phyloP scores from a whole-genome alignment of 2,113 vertebrate species.

The Hypomesus transpacificus region DNA sequence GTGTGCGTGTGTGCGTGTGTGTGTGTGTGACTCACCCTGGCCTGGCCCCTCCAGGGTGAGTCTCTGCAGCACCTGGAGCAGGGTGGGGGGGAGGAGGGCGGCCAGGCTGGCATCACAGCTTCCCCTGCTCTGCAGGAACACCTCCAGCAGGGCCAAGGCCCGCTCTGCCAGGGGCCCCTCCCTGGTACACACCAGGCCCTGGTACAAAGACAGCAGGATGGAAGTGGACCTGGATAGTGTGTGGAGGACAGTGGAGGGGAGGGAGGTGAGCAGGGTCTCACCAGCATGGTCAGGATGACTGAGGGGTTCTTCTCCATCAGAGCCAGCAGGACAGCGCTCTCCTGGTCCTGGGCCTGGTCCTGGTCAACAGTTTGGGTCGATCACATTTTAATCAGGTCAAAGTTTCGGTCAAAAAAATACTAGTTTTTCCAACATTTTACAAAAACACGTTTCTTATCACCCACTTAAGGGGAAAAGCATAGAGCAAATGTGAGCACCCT shows the following conservation, averaged over 20 bases:
- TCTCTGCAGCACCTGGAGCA: conserved; percentile 82
- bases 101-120: conserved; percentile 62
- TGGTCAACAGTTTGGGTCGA: neutral
- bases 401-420: too few relatives aligned
- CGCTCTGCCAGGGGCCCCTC: conserved; percentile 69
- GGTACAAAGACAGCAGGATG: neutral
- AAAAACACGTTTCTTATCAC: too few relatives aligned
- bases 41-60: conserved; percentile 67
- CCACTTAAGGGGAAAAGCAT: too few relatives aligned
- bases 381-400: too few relatives aligned
- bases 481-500: too few relatives aligned
- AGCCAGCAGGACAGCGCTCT: conserved; percentile 64
- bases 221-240: conserved; percentile 14
- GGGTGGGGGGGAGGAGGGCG: conserved; percentile 71
- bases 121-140: conserved; percentile 66
- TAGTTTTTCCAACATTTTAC: too few relatives aligned
- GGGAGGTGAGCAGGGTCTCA: conserved; percentile 53
- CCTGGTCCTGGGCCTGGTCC: conserved; percentile 38
- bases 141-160: conserved; percentile 71
- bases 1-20: conserved; percentile 14
- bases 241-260: too few relatives aligned
- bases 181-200: conserved; percentile 80
- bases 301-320: conserved; percentile 76
- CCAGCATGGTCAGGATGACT: conserved; percentile 79
- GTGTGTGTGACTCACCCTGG: conserved; percentile 48